These are phyloP conservation scores for Smutsia gigantea DNA, from an alignment of 2,797 vertebrate genomes.

Conservation along the genomic window DNA sequence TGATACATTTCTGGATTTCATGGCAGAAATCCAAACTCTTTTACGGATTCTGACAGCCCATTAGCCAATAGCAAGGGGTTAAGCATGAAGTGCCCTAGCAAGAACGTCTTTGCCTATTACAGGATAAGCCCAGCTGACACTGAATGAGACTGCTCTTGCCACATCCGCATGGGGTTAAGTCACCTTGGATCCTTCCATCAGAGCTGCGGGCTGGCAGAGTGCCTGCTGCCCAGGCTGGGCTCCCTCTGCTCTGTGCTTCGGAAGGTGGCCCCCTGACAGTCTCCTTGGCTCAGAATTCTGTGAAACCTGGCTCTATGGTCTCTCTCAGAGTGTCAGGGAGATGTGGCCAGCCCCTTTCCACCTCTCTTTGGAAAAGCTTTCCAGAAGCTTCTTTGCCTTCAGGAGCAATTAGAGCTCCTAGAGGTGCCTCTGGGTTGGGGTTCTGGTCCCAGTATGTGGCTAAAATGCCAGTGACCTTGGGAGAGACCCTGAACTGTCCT, in stretches of 20 bases:
- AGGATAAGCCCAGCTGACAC: not conserved
- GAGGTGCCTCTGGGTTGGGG: not conserved
- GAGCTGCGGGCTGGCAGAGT: not conserved
- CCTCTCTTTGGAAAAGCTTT: not conserved
- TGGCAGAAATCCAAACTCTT: not conserved
- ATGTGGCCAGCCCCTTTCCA: not conserved
- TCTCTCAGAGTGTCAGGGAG: not conserved
- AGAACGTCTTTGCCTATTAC: not conserved
- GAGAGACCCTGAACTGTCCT: not conserved
- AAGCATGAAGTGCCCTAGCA: not conserved
- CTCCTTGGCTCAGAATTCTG: not conserved
- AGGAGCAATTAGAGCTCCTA: not conserved
- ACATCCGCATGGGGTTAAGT: not conserved
- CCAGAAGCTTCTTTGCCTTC: not conserved
- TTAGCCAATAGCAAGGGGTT: not conserved
- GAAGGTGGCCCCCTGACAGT: not conserved
- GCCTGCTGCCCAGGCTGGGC: not conserved
- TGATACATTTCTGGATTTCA: not conserved
- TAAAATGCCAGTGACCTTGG: not conserved
- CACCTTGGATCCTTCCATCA: not conserved
- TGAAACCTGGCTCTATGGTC: not conserved
- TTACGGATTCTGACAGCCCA: not conserved
- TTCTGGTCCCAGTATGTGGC: not conserved
- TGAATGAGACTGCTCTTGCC: not conserved
- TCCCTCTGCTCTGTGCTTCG: not conserved